Evolutionary conservation across 2,113 vertebrate genomes (phyloP).

Genomic region (Cinclus cinclus): DNA sequence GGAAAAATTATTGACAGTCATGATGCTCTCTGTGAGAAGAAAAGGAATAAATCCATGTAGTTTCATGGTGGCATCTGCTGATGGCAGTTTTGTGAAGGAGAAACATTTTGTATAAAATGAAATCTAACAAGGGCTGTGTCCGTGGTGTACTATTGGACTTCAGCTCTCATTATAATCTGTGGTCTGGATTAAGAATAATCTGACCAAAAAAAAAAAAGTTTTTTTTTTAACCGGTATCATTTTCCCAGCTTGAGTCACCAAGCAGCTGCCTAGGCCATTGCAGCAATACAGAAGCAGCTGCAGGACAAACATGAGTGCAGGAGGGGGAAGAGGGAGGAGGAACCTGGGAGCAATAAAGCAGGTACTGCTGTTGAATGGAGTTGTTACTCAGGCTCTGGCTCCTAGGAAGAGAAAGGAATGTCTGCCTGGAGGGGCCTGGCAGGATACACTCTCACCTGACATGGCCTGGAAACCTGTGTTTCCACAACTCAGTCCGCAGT

Average conservation of each 20-base stretch:
- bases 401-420: not conserved
- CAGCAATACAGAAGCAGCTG: not conserved
- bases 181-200: not conserved
- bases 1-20: not conserved
- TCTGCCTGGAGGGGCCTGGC: not conserved
- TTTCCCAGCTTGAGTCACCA: not conserved
- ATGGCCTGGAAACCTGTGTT: not conserved
- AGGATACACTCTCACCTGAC: not conserved
- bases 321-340: not conserved
- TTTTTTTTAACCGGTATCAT: not conserved
- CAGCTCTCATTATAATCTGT: not conserved
- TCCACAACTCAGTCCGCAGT: not conserved
- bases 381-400: not conserved
- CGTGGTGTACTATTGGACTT: not conserved
- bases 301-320: not conserved
- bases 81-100: not conserved
- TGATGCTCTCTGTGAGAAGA: not conserved
- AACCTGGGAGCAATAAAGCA: not conserved
- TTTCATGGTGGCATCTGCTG: not conserved
- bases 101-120: not conserved
- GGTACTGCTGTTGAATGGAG: not conserved
- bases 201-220: not conserved
- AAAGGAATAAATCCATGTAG: not conserved
- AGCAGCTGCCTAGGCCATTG: not conserved
- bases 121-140: rapidly evolving